Percentiles rank a stretch among this genome's conserved stretches.
Evolutionary conservation across 2,888 invertebrate genomes (phyloP).

Genomic region (Rhimphoctona megacephalus): DNA sequence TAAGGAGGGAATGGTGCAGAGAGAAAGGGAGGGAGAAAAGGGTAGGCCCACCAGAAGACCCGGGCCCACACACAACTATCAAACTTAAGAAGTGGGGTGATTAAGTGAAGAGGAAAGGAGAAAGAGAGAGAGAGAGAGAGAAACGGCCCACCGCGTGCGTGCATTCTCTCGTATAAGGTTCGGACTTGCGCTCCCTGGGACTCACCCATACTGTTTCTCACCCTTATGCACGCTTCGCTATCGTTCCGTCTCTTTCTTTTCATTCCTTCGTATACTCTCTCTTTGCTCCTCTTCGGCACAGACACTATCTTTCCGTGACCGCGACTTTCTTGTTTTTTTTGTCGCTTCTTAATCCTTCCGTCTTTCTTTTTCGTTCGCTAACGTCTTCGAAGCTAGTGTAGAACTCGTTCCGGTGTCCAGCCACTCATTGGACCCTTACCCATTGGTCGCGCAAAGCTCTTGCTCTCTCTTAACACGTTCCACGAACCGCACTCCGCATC

Average conservation of each 20-base stretch:
- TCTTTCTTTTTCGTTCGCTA: slow-evolving; percentile 46
- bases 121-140: slow-evolving; percentile 61
- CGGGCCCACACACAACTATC: slow-evolving; percentile 77
- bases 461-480: slow-evolving; percentile 57
- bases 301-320: slow-evolving; percentile 41
- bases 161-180: slow-evolving; percentile 74
- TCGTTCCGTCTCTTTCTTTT: slow-evolving; percentile 27
- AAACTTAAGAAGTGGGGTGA: slow-evolving; percentile 73
- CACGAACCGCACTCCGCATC: slow-evolving; percentile 57
- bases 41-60: slow-evolving; percentile 59
- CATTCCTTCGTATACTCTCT: slow-evolving; percentile 32
- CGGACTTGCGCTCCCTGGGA: slow-evolving; percentile 68
- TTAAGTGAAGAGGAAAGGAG: slow-evolving; percentile 48
- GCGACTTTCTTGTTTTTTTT: slow-evolving; percentile 41
- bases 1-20: slow-evolving; percentile 12
- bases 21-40: slow-evolving; percentile 18
- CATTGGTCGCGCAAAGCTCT: slow-evolving; percentile 31
- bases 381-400: slow-evolving; percentile 25
- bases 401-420: slow-evolving; percentile 39
- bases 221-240: slow-evolving; percentile 50
- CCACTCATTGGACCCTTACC: slow-evolving; percentile 26
- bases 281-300: slow-evolving; percentile 27
- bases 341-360: slow-evolving; percentile 39
- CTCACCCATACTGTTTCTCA: slow-evolving; percentile 51
- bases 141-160: slow-evolving; percentile 76